phyloP scores from a whole-genome alignment of 1,140 invertebrate species.

The Drosophila aff. region DNA sequence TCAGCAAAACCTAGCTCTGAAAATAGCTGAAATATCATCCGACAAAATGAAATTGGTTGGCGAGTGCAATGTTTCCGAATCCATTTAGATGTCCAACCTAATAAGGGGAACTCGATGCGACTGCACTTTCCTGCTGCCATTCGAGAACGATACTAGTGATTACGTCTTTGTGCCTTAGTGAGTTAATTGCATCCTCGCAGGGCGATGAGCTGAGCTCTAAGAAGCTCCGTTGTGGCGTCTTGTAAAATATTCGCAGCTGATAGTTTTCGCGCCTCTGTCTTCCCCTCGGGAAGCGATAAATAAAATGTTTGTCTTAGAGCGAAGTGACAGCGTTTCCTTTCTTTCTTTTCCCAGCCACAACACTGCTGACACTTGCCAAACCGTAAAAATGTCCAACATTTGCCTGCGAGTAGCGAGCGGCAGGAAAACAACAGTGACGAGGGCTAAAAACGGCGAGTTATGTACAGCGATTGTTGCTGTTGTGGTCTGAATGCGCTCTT shows the following conservation, averaged over 20 bases:
- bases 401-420: slow-evolving; percentile 50
- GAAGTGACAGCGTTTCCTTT: slow-evolving; percentile 55
- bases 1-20: background rate
- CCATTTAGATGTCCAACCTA: slow-evolving; percentile 65
- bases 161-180: background rate
- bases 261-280: slow-evolving; percentile 53
- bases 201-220: background rate
- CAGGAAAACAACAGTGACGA: slow-evolving; percentile 52
- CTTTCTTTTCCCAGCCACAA: slow-evolving; percentile 20
- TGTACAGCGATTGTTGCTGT: slow-evolving; percentile 62
- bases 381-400: slow-evolving; percentile 80
- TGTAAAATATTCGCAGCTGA: slow-evolving; percentile 16
- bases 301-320: slow-evolving; percentile 65
- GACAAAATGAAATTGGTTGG: slow-evolving; percentile 47
- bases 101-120: slow-evolving; percentile 42
- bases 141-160: slow-evolving; percentile 2
- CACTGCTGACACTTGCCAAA: slow-evolving; percentile 75
- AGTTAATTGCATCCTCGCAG: slow-evolving; percentile 40
- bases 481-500: slow-evolving; percentile 37
- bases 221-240: background rate
- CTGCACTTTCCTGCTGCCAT: slow-evolving; percentile 7
- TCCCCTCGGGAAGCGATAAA: slow-evolving; percentile 61
- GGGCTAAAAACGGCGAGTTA: slow-evolving; percentile 59
- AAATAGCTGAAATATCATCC: slow-evolving; percentile 38
- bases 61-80: slow-evolving; percentile 45